Evolutionary conservation across 2,888 invertebrate species (phyloP), one percentile per base, ranked within the genome.

Genomic region (Harpalus rubripes): DNA sequence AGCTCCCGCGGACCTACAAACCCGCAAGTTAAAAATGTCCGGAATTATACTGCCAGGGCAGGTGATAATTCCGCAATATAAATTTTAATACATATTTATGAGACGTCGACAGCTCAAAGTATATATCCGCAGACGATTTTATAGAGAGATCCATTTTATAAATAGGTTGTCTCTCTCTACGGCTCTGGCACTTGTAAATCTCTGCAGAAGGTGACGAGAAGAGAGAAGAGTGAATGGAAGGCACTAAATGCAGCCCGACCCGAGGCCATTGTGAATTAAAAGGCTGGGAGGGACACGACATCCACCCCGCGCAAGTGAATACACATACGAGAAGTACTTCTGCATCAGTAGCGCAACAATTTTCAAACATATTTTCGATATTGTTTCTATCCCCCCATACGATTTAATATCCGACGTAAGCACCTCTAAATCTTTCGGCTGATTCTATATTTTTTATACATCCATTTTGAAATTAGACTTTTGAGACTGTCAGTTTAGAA

Each of bases 21-120:
- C 52, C 72, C 41, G 58, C 59, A 87, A 87, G 87, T 87, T 88
- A 87, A 88, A 88, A 88, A 88, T 87, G 88, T 87, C 87, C 86
- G 85, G 88, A 89, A 89, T 89, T 89, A 88, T 87, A 86, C 85
- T 87, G 87, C 87, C 86, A 87, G 88, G 88, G 87, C 89, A 90
- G 89, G 89, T 89, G 89, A 89, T 89, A 89, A 89, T 90, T 89
- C 88, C 88, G 88, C 89, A 87, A 88, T 89, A 89, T 90, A 89
- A 88, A 90, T 90, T 89, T 89, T 89, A 89, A 90, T 90, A 89
- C 89, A 90, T 90, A 90, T 90, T 90, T 90, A 90, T 90, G 90
- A 90, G 89, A 85, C 87, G 88, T 87, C 87, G 89, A 88, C 88
- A 88, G 88, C 87, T 87, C 86, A 87, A 88, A 88, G 88, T 87